phyloP scores from a whole-genome alignment of 2,113 vertebrate genomes.

The Periophthalmodon schlosseri region DNA sequence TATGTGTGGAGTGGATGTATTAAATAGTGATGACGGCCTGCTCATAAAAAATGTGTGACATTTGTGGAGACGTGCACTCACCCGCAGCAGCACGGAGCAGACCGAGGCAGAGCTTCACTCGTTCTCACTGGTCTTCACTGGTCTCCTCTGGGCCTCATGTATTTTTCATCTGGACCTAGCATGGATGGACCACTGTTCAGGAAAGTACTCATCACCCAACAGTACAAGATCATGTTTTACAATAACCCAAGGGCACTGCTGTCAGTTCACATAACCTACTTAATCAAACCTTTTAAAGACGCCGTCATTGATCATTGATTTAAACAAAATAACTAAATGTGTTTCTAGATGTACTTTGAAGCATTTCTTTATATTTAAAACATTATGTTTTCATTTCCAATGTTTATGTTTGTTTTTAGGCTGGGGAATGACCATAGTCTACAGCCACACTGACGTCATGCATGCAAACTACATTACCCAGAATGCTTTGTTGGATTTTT shows the following conservation, averaged over 20 bases:
- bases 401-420: neutral
- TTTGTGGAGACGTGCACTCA: slow-evolving; percentile 7
- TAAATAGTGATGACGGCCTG: slow-evolving; percentile 24
- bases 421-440: neutral
- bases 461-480: slow-evolving; percentile 69
- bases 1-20: slow-evolving; percentile 12
- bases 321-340: neutral
- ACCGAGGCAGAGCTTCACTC: neutral
- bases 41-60: slow-evolving; percentile 46
- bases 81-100: neutral
- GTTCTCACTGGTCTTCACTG: slow-evolving; percentile 10
- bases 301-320: neutral
- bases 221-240: slow-evolving; percentile 42
- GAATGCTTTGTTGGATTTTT: slow-evolving; percentile 46
- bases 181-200: slow-evolving; percentile 15
- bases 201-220: neutral
- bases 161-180: slow-evolving; percentile 59
- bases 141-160: slow-evolving; percentile 33
- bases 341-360: no score
- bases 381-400: no score
- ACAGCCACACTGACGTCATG: slow-evolving; percentile 21
- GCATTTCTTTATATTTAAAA: no score
- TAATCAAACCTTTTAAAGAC: neutral
- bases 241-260: neutral
- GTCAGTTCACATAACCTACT: neutral